Evolutionary conservation across 2,113 vertebrate genomes (phyloP).

Genomic region (Catharus bicknelli): DNA sequence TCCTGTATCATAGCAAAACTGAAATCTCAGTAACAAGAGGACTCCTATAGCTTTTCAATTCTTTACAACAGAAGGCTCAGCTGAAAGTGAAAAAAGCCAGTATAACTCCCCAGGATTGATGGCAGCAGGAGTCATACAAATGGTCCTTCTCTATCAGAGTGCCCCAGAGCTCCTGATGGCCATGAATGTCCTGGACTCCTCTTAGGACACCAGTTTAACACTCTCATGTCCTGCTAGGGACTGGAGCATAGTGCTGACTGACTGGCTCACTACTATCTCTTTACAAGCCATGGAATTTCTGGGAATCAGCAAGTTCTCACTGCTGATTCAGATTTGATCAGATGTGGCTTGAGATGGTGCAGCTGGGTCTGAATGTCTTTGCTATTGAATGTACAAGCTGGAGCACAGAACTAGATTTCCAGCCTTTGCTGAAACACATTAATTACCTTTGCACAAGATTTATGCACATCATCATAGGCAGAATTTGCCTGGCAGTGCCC

Average conservation of each 20-base stretch:
- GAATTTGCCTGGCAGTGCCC: neutral
- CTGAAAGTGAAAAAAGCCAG: neutral
- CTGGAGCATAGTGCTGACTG: neutral
- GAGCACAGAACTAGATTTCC: neutral
- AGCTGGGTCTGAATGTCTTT: constrained; percentile 9
- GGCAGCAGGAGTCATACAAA: neutral
- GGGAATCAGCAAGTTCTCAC: neutral
- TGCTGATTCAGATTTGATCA: neutral
- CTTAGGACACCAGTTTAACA: neutral
- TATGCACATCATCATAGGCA: neutral
- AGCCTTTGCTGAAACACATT: neutral
- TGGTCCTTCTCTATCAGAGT: neutral
- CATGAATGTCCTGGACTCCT: neutral
- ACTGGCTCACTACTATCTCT: neutral
- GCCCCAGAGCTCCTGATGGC: neutral
- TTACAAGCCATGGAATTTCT: neutral
- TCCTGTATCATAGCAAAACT: neutral
- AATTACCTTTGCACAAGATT: neutral
- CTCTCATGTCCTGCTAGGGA: neutral
- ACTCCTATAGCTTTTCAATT: neutral
- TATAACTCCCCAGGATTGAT: neutral
- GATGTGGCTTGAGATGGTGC: constrained; percentile 8
- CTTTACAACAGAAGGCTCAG: neutral
- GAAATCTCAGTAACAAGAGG: neutral
- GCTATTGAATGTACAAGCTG: neutral